phyloP scores from a whole-genome alignment of 2,888 invertebrate genomes.

The Agrotis ipsilon region DNA sequence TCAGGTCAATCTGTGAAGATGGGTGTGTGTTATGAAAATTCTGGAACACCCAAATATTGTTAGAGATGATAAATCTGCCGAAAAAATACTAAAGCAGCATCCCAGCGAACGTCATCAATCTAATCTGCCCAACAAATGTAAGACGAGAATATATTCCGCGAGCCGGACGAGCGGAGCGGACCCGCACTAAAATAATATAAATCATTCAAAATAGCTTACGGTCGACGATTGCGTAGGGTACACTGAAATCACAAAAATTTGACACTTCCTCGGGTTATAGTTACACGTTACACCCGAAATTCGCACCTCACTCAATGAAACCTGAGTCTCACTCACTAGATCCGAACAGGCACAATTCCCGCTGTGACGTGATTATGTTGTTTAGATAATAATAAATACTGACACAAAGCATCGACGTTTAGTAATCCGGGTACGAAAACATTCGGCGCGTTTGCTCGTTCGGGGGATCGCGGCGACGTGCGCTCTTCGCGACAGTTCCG shows the following conservation, averaged over 20 bases:
- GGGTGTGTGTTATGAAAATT: slow-evolving; percentile 6
- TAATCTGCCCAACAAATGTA: slow-evolving; percentile 60
- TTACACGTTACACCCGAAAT: slow-evolving; percentile 67
- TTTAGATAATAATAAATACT: slow-evolving; percentile 56
- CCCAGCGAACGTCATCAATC: slow-evolving; percentile 61
- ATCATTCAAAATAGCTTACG: slow-evolving; percentile 72
- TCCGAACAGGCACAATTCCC: slow-evolving; percentile 59
- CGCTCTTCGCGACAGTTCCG: slow-evolving; percentile 65
- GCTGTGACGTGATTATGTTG: slow-evolving; percentile 56
- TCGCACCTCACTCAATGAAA: slow-evolving; percentile 65
- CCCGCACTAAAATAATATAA: slow-evolving; percentile 65
- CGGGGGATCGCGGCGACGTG: slow-evolving; percentile 64
- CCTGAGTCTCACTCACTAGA: slow-evolving; percentile 58
- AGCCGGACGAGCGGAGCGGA: slow-evolving; percentile 54
- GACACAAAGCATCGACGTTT: slow-evolving; percentile 65
- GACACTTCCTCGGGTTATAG: slow-evolving; percentile 66
- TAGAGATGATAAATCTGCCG: slow-evolving; percentile 59
- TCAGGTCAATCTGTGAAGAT: slow-evolving; percentile 10
- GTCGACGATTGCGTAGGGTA: slow-evolving; percentile 63
- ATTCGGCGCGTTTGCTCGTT: slow-evolving; percentile 68
- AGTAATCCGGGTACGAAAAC: slow-evolving; percentile 66
- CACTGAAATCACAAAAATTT: slow-evolving; percentile 67
- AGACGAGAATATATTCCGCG: slow-evolving; percentile 61
- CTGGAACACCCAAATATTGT: slow-evolving; percentile 32
- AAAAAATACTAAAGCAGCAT: slow-evolving; percentile 59